Base-by-base conservation (phyloP, 2,888 invertebrate genomes). In the Ceraclea dissimilis region DNA sequence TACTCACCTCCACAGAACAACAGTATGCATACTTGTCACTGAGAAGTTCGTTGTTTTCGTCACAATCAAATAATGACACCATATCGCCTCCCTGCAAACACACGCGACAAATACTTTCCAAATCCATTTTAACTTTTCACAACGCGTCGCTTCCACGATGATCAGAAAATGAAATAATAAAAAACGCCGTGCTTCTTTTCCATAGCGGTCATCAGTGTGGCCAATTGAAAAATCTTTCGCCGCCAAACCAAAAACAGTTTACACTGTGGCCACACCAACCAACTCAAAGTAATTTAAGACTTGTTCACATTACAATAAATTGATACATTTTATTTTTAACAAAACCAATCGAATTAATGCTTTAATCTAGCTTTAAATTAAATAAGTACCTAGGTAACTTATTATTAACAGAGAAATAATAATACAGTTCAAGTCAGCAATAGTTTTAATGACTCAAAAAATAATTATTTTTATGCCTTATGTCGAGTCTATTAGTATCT, bases 1-100 rank as follows among this genome's bases (percentile, higher is more conserved):
- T 73, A 73, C 74, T 73, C 71, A 76, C 78, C 74, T 77, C 72
- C 62, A 76, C 71, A 66, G 76, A 75, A 65, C 75, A 74, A 65
- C 76, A 76, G 66, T 67, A 75, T 17, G 71, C 69, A 66, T 76
- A 78, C 67, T 78, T 78, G 68, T 77, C 76, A 61, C 73, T 70
- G 22, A 78, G 74, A 72, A 77, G 76, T 68, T 78, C 76, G 64
- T 77, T 77, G 67, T 76, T 78, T 73, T 78, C 78, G 63, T 78
- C 78, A 75, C 77, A 77, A 71, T 78, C 78, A 65, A 78, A 78
- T 26, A 78, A 68, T 54, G 78, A 78, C 64, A 78, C 78, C 76
- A 77, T 76, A 63, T 78, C 77, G 22, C 76, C 77, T 39, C 72
- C 73, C 64, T 54, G 56, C 57, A 78, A 64, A 64, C 78, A 78